Base-by-base conservation (phyloP, 2,113 vertebrate species). In the Boulengeromyrus knoepffleri region DNA sequence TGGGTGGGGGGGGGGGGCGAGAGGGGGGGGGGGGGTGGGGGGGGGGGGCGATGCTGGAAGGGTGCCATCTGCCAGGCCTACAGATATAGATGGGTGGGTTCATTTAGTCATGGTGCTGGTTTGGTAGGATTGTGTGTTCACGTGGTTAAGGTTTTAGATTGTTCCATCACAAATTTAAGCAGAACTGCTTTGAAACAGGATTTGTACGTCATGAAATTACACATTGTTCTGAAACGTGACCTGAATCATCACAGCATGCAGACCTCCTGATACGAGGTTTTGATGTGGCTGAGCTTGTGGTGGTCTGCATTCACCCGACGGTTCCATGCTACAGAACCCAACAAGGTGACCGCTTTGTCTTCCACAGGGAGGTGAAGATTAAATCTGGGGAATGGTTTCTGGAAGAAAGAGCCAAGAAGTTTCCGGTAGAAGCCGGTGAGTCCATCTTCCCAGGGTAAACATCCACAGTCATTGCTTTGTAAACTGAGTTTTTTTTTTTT, bases 351-450 rank as follows among this genome's bases (percentile, higher is more conserved):
- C 9, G 42, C 24, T 91, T 74, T 91, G 2, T 42, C 90, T 24
- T 70, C 52, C 93, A 27, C 95, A 99, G 98, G 93, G 96, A 97
- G 6, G 90, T 99, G 89, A 99, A 98, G 95, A 93, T 97, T 92
- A 96, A 96, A 91, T 96, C 97, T 87, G 98, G 98, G 70, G 97
- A 99, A 12, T 99, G 98, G 98, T 99, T 99, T 93, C 94, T 97
- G 85, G 97, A 98, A 89, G 96, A 97, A 91, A 96, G 96, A 93
- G 96, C 95, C 27, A 97, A 97, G 95, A 99, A 97, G 92, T 99
- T 97, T 91, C 96, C 97, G 17, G 49, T 86, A 36, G 95, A 89
- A 46, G 24, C 94, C 97, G 97, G 97, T 98, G 83, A 49, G 93
- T 92, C 27, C 17, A 85, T 36, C 13, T 27, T 39, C 83, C 13